phyloP scores from a whole-genome alignment of 2,797 vertebrate genomes.

The Premnoplex brunnescens region DNA sequence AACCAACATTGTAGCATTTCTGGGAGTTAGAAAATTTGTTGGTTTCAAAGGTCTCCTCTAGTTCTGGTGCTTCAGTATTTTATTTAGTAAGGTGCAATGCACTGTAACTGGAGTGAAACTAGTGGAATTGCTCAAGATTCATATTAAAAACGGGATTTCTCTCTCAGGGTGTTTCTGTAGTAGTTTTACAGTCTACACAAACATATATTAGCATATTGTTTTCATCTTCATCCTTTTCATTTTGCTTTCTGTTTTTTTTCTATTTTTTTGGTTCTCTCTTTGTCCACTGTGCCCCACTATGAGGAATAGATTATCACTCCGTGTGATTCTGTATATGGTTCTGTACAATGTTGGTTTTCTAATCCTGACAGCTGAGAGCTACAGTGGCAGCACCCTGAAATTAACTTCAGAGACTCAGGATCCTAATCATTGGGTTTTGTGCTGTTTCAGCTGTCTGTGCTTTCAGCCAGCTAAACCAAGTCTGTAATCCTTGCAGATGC shows the following conservation, averaged over 20 bases:
- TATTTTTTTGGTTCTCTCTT: neutral
- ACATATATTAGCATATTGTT: neutral
- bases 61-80: neutral
- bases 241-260: neutral
- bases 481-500: conserved; percentile 43
- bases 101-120: neutral
- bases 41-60: neutral
- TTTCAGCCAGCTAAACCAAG: conserved; percentile 27
- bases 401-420: neutral
- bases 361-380: conserved; percentile 15
- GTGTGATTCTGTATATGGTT: neutral
- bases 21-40: neutral
- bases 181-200: neutral
- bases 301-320: neutral
- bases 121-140: neutral
- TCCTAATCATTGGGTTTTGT: conserved; percentile 43
- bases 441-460: conserved; percentile 28
- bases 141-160: neutral
- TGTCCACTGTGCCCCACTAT: neutral
- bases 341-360: neutral
- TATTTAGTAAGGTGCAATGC: neutral
- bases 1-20: neutral
- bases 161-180: neutral
- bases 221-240: neutral
- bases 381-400: neutral